phyloP scores from a whole-genome alignment of 1,140 invertebrate genomes.

The Pomacea maculata region DNA sequence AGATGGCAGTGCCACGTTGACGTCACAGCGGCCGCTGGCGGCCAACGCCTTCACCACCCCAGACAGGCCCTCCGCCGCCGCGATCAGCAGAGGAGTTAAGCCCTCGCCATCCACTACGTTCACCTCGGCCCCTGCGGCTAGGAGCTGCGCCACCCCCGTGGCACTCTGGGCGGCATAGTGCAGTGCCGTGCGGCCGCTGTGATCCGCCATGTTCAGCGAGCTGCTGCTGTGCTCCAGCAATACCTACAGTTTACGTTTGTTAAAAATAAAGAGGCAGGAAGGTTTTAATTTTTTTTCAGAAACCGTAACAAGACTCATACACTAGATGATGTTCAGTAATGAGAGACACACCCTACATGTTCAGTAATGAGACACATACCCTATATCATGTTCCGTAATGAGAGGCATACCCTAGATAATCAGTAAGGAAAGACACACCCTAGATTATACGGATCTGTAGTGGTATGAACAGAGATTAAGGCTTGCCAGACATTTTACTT shows the following conservation, averaged over 20 bases:
- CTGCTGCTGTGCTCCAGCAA: conserved; percentile 38
- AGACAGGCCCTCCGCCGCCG: conserved; percentile 58
- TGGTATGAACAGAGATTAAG: too few species aligned
- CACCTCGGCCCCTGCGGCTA: conserved; percentile 50
- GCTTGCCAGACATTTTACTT: too few species aligned
- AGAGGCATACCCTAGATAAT: too few species aligned
- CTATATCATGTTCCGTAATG: too few species aligned
- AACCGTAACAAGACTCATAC: too few species aligned
- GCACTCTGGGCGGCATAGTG: conserved; percentile 54
- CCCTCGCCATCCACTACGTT: conserved; percentile 51
- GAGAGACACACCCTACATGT: too few species aligned
- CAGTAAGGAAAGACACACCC: too few species aligned
- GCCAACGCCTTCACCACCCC: conserved; percentile 43
- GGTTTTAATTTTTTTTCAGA: too few species aligned
- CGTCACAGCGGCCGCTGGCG: conserved; percentile 40
- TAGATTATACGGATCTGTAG: too few species aligned
- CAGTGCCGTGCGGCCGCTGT: conserved; percentile 51
- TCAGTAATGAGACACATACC: too few species aligned
- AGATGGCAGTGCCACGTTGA: conserved; percentile 44
- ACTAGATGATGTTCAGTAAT: too few species aligned
- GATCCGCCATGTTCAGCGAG: conserved; percentile 44
- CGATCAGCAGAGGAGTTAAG: conserved; percentile 54
- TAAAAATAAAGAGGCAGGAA: too few species aligned
- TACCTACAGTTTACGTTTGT: conserved; percentile 2
- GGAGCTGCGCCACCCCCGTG: conserved; percentile 43